Percentiles rank a stretch among this genome's conserved stretches.
Conservation (phyloP, 2,797 vertebrate species). For the Bucorvus abyssinicus region DNA sequence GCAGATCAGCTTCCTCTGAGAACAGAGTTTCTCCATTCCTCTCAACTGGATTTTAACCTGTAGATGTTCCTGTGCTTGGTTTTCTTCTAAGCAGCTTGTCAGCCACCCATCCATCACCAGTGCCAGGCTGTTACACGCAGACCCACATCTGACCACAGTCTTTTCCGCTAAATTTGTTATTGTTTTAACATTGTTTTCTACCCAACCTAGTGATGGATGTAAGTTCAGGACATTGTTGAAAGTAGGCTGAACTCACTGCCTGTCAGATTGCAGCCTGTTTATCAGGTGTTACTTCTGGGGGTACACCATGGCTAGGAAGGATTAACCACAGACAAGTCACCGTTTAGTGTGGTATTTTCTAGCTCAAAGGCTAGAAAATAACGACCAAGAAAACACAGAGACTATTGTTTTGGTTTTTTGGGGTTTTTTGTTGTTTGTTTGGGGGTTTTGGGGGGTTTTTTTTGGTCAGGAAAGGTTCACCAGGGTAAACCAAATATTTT, state of each 20-base stretch:
- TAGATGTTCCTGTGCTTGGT: neutral
- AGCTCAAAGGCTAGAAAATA: neutral
- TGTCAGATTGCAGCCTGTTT: neutral
- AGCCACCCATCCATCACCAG: fast-evolving
- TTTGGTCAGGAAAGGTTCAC: neutral
- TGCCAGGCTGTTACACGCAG: neutral
- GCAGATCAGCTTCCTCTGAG: neutral
- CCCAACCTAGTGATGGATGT: neutral
- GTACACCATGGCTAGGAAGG: neutral
- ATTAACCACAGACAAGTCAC: neutral
- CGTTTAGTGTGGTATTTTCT: neutral
- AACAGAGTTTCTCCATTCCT: neutral
- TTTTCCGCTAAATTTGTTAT: neutral
- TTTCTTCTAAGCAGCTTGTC: neutral
- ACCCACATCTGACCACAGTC: neutral
- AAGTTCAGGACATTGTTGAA: neutral
- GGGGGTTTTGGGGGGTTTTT: too few species aligned
- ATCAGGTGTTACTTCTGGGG: neutral
- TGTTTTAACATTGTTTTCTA: neutral
- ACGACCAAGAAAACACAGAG: neutral
- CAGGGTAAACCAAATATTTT: neutral
- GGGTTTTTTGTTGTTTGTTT: neutral
- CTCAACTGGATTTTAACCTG: neutral
- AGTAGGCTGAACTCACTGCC: neutral
- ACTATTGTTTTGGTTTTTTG: too few species aligned